Percentiles rank a stretch among this genome's conserved stretches.
Evolutionary conservation across 2,113 vertebrate genomes (phyloP).

Genomic region (Megalops atlanticus): DNA sequence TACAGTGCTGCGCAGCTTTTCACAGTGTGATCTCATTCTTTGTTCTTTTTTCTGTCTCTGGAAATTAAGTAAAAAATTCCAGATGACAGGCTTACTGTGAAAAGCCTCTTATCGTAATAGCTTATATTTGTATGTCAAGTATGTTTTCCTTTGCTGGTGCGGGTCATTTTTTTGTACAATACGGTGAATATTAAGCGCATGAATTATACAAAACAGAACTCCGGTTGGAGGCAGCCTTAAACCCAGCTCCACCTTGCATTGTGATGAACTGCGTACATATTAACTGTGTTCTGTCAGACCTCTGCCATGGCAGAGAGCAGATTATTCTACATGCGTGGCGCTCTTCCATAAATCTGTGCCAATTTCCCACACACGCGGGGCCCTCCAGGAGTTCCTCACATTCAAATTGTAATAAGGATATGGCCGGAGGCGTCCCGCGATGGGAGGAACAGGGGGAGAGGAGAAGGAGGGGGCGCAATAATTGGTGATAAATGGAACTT

Average conservation of each 20-base stretch:
- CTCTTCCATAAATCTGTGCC: not conserved
- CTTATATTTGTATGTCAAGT: slow-evolving; percentile 8
- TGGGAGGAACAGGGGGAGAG: not conserved
- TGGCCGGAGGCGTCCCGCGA: not conserved
- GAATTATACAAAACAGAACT: slow-evolving; percentile 7
- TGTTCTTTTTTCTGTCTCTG: not conserved
- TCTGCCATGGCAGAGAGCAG: not conserved
- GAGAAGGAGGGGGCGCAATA: not conserved
- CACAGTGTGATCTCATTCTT: not conserved
- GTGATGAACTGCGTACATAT: not conserved
- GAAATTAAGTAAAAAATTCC: not conserved
- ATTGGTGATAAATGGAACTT: not conserved
- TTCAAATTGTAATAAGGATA: not conserved
- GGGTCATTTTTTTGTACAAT: not conserved
- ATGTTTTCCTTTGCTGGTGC: not conserved
- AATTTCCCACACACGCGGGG: not conserved
- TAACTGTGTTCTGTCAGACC: not conserved
- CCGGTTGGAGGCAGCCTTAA: not conserved
- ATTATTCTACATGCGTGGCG: not conserved
- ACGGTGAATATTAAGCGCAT: not conserved
- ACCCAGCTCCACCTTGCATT: not conserved
- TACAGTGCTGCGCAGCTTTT: not conserved
- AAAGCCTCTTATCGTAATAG: not conserved
- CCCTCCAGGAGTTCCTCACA: not conserved
- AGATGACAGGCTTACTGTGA: not conserved